phyloP scores from a whole-genome alignment of 2,888 invertebrate genomes.

The Globia sparganii region DNA sequence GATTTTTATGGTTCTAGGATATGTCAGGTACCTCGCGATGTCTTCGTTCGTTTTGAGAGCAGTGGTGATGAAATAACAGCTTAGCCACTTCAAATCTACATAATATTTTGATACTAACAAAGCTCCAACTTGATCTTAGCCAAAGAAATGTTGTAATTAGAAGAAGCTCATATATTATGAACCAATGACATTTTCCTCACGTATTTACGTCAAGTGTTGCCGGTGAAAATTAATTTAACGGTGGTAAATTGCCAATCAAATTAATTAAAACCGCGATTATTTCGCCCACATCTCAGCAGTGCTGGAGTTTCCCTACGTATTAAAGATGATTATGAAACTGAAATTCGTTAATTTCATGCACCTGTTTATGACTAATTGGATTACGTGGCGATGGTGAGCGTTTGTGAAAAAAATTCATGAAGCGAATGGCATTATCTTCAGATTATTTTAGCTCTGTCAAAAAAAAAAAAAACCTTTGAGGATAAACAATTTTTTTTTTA shows the following conservation, averaged over 20 bases:
- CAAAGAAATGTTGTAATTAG: neutral
- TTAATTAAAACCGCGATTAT: slow-evolving; percentile 64
- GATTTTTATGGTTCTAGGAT: neutral
- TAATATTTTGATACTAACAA: neutral
- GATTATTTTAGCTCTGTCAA: neutral
- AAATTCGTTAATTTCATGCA: slow-evolving; percentile 53
- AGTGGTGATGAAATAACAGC: neutral
- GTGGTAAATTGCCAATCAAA: slow-evolving; percentile 65
- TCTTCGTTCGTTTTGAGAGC: neutral
- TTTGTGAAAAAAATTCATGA: neutral
- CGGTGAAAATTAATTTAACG: slow-evolving; percentile 66
- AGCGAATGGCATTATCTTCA: slow-evolving; percentile 4
- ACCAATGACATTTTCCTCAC: neutral
- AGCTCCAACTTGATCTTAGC: neutral
- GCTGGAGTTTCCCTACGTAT: slow-evolving; percentile 28
- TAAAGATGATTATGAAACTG: slow-evolving; percentile 46
- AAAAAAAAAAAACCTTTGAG: neutral
- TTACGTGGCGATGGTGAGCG: slow-evolving; percentile 1
- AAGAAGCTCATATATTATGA: neutral
- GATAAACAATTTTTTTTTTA: too few species aligned
- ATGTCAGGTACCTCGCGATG: neutral
- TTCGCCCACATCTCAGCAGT: slow-evolving; percentile 31
- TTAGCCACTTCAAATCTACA: neutral
- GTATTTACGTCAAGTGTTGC: slow-evolving; percentile 7
- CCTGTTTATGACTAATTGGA: slow-evolving; percentile 35